Base-by-base conservation (phyloP, 2,888 invertebrate genomes). In the Tetramorium bicarinatum region DNA sequence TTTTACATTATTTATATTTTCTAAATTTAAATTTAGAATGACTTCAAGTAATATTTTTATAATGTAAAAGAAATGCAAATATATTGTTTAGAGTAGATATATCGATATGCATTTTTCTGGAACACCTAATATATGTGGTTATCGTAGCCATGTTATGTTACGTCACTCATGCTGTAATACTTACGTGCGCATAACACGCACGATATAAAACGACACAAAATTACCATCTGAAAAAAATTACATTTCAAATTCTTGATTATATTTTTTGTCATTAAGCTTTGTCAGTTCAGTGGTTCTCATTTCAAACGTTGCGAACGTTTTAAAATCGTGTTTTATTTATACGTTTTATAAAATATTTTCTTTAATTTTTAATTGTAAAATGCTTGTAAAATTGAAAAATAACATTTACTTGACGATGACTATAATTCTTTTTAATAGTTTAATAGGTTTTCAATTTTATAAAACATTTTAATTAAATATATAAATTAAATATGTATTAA, bases 51-150 rank as follows among this genome's bases (percentile, higher is more conserved):
- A 61, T 25, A 49, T 18, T 47, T 52, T 52, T 52, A 21, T 54
- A 8, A 56, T 34, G 0, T 34, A 3, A 75, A 21, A 44, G 11
- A 59, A 8, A 49, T 6, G 18, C 8, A 8, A 18, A n/a, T 44
- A n/a, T 44, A 34, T 25, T 21, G n/a, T 54, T 72, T 34, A 4
- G 13, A 41, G 0, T 38, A 13, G 11, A 59, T 67, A 13, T 38
- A 52, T n/a, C 29, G 15, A 49, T 62, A 21, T 38, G 25, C 18
- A 9, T 69, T 21, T 59, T 67, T 69, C 6, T 34, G 21, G 59
- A 21, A 13, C 59, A 79, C 34, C 54, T 79, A 79, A 52, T 64
- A 13, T 34, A 67, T 52, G 15, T 52, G 47, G 75, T 82, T 80
- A 81, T 81, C 56, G 25, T 15, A 69, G 64, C 54, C 66, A 3